Conservation (phyloP, 2,113 vertebrate species). For the Actenoides hombroni region DNA sequence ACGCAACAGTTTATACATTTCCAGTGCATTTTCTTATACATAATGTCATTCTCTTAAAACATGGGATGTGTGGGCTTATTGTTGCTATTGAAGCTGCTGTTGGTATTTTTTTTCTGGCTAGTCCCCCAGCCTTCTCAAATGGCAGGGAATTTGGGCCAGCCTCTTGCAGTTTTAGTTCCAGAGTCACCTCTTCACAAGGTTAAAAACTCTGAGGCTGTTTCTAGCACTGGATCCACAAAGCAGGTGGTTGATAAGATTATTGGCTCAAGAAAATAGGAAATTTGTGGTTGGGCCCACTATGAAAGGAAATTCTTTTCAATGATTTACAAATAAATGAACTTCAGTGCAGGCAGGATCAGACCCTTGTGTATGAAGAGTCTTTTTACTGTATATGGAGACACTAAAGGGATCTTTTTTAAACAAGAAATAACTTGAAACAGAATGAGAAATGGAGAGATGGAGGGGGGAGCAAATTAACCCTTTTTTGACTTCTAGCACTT, state of each 20-base stretch:
- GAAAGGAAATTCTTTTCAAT: conserved; percentile 28
- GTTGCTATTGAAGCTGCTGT: neutral
- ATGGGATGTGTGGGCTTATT: neutral
- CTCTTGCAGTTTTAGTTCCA: neutral
- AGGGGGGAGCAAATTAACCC: neutral
- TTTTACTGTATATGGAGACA: conserved; percentile 36
- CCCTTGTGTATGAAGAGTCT: neutral
- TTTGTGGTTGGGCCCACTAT: neutral
- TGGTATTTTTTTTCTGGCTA: neutral
- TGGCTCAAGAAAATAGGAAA: conserved; percentile 48
- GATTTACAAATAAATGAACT: conserved; percentile 45
- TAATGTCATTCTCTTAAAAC: neutral
- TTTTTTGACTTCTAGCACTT: conserved; percentile 25
- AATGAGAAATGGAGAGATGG: neutral
- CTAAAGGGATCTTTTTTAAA: conserved; percentile 32
- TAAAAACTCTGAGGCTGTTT: neutral
- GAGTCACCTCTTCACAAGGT: neutral
- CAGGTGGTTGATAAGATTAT: conserved; percentile 43
- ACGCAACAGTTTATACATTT: accelerated
- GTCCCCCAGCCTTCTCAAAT: neutral
- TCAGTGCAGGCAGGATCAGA: neutral
- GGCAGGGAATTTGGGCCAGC: neutral
- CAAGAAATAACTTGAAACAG: conserved; percentile 7
- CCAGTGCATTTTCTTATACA: neutral
- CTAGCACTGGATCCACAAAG: neutral